Percentiles rank a stretch among this genome's conserved stretches.
Conservation (phyloP, 2,113 vertebrate genomes). For the Rutilus rutilus region DNA sequence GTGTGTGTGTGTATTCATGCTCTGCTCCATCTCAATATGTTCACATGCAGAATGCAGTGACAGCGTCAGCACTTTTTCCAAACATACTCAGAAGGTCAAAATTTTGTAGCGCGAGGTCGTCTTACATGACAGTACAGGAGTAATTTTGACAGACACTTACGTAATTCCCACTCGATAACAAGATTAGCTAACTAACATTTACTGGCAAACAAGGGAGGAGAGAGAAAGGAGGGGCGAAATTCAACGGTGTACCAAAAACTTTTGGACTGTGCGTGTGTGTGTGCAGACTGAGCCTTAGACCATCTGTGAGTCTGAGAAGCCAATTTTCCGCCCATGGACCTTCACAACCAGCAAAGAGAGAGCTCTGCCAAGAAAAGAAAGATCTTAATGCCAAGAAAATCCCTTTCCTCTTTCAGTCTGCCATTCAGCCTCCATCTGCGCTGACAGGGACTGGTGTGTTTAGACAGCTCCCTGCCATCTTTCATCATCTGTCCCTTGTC, state of each 20-base stretch:
- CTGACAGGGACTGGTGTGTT: slow-evolving; percentile 22
- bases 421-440: slow-evolving; percentile 41
- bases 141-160: slow-evolving; percentile 33
- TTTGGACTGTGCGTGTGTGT: neutral
- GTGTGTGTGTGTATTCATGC: slow-evolving; percentile 21
- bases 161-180: neutral
- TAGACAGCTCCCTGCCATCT: slow-evolving; percentile 34
- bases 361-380: slow-evolving; percentile 30
- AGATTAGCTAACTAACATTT: slow-evolving; percentile 38
- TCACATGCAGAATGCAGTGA: neutral
- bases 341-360: slow-evolving; percentile 16
- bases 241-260: neutral
- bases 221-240: slow-evolving; percentile 15
- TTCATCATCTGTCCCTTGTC: slow-evolving; percentile 36
- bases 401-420: slow-evolving; percentile 36
- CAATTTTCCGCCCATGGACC: slow-evolving; percentile 36
- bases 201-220: slow-evolving; percentile 14
- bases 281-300: neutral
- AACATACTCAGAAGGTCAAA: slow-evolving; percentile 39
- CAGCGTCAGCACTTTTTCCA: neutral
- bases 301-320: slow-evolving; percentile 32
- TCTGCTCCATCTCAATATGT: slow-evolving; percentile 11
- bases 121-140: neutral
- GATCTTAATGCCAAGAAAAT: slow-evolving; percentile 43
- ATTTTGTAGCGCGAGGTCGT: neutral